Conservation (phyloP, 2,888 invertebrate species). For the Melitaea athalia region DNA sequence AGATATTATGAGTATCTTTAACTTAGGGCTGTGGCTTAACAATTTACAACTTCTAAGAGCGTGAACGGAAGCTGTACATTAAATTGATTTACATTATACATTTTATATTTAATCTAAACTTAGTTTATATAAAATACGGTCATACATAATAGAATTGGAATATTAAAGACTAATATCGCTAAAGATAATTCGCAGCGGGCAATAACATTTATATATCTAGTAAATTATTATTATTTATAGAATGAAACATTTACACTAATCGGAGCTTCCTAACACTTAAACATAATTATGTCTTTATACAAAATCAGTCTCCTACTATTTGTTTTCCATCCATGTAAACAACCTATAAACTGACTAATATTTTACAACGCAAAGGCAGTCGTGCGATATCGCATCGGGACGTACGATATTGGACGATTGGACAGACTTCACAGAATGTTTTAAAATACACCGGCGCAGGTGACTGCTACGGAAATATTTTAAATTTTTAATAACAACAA, state of each 20-base stretch:
- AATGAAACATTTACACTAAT: constrained; percentile 19
- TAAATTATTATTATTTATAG: constrained; percentile 46
- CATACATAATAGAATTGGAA: constrained; percentile 68
- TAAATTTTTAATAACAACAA: not conserved
- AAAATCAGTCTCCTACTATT: constrained; percentile 82
- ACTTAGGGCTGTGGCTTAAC: constrained; percentile 69
- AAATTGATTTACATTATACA: constrained; percentile 61
- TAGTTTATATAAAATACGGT: constrained; percentile 74
- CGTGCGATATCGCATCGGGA: constrained; percentile 58
- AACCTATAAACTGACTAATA: constrained; percentile 52
- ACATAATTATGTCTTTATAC: constrained; percentile 62
- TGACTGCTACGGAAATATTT: constrained; percentile 1
- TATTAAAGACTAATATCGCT: constrained; percentile 59
- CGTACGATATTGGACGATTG: constrained; percentile 66
- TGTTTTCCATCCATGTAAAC: constrained; percentile 63
- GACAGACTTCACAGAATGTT: not conserved
- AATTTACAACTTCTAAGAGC: constrained; percentile 74
- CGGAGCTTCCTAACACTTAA: constrained; percentile 38
- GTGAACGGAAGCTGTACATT: constrained; percentile 74
- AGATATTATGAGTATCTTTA: constrained; percentile 79
- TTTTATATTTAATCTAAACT: constrained; percentile 49
- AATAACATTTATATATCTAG: constrained; percentile 51
- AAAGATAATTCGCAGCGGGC: constrained; percentile 52
- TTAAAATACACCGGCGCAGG: not conserved
- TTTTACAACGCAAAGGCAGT: constrained; percentile 55